Evolutionary conservation across 1,140 invertebrate species (phyloP).

Genomic region (Heliconius congener): DNA sequence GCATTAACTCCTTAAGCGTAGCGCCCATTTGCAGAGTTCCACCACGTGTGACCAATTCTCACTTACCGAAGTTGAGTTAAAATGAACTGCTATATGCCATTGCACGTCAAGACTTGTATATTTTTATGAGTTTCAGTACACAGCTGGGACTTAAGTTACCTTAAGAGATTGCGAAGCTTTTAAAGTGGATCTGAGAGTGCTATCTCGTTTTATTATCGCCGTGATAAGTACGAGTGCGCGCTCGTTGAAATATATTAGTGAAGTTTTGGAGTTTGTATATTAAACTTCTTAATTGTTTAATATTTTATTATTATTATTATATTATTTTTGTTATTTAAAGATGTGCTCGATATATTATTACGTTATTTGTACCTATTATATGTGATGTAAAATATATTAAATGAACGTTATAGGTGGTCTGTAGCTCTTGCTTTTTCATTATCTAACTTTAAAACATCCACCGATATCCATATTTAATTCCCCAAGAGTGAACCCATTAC

Average conservation of each 20-base stretch:
- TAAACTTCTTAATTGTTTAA: neutral
- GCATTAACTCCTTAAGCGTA: conserved; percentile 52
- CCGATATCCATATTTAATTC: conserved; percentile 14
- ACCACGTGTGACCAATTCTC: conserved; percentile 69
- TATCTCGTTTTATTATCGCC: conserved; percentile 19
- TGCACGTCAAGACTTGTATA: conserved; percentile 49
- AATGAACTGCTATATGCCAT: conserved; percentile 63
- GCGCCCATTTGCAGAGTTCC: conserved; percentile 50
- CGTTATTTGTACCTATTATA: no score
- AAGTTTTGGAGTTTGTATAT: neutral
- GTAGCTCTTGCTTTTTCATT: neutral
- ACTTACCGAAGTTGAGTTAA: conserved; percentile 63
- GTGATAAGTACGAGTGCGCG: conserved; percentile 9
- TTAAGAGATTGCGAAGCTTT: conserved; percentile 60
- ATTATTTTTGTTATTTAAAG: neutral
- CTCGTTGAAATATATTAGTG: neutral
- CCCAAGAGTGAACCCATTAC: neutral
- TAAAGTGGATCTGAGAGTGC: conserved; percentile 28
- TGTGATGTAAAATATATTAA: neutral
- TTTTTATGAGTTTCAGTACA: conserved; percentile 60
- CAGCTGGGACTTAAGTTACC: conserved; percentile 49
- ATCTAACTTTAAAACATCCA: neutral
- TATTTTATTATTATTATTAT: neutral
- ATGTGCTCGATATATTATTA: neutral
- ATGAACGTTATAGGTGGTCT: neutral